Conservation (phyloP, 2,113 vertebrate species). For the Canis aureus region DNA sequence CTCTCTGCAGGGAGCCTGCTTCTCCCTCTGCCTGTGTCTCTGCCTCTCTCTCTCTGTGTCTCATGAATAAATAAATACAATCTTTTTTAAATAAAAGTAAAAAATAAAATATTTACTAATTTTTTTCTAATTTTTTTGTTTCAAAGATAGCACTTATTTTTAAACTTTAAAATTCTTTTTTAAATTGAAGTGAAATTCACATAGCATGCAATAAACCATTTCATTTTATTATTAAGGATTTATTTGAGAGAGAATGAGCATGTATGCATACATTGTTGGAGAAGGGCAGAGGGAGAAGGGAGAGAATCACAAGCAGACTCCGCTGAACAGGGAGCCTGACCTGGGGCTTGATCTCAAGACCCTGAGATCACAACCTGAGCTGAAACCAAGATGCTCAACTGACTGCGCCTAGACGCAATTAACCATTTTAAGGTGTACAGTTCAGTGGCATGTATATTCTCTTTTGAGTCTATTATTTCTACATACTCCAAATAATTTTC, state of each 20-base stretch:
- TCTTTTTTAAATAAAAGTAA: too few species aligned
- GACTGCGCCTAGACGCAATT: not conserved
- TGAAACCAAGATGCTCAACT: not conserved
- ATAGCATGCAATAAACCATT: not conserved
- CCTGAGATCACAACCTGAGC: not conserved
- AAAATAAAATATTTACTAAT: not conserved
- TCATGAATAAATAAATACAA: too few species aligned
- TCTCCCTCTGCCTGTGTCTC: too few species aligned
- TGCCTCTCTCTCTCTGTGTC: too few species aligned
- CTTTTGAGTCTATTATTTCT: slow-evolving; percentile 15
- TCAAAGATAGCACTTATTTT: not conserved
- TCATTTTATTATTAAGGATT: not conserved
- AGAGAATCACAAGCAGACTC: not conserved
- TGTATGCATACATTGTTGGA: not conserved
- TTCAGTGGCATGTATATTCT: not conserved
- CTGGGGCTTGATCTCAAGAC: not conserved
- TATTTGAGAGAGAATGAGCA: not conserved
- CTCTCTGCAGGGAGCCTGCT: too few species aligned
- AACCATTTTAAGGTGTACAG: not conserved
- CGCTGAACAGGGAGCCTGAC: not conserved
- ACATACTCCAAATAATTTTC: slow-evolving; percentile 25
- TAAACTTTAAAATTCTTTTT: not conserved
- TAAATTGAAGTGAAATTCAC: slow-evolving; percentile 24
- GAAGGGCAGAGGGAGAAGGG: not conserved
- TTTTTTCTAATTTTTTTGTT: slow-evolving; percentile 8